Evolutionary conservation across 2,888 invertebrate species (phyloP).

Genomic region (Pyrrhosoma nymphula): DNA sequence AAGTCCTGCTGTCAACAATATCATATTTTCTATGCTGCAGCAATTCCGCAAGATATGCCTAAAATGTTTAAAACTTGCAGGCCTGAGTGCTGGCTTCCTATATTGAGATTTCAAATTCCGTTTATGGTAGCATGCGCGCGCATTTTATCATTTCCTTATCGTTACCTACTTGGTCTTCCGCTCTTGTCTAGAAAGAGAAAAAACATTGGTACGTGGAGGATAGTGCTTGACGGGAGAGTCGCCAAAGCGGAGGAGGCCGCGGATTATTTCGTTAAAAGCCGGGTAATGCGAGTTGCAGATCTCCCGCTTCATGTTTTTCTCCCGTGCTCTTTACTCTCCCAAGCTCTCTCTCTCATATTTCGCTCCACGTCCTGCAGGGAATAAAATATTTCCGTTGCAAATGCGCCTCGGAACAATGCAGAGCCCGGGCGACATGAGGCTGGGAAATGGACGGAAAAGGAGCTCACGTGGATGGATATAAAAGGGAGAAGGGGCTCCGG

Average conservation of each 20-base stretch:
- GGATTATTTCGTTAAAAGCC: conserved; percentile 36
- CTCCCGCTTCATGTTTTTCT: neutral
- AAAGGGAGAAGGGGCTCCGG: neutral
- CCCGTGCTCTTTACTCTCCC: neutral
- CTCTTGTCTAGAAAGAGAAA: neutral
- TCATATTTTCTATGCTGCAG: no score
- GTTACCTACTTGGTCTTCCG: neutral
- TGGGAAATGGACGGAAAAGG: neutral
- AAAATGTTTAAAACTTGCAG: no score
- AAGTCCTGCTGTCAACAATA: no score
- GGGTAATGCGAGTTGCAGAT: neutral
- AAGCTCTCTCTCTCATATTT: neutral
- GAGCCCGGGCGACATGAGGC: neutral
- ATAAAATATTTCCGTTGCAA: neutral
- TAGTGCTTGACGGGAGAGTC: neutral
- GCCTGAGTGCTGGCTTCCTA: neutral
- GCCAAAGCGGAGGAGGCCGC: neutral
- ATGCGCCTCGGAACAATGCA: neutral
- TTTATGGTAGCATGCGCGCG: neutral
- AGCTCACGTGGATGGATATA: neutral
- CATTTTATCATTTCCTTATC: neutral
- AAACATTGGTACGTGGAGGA: neutral
- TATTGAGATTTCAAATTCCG: neutral
- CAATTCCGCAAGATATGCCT: no score
- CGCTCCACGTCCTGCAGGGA: neutral